Evolutionary conservation across 2,888 invertebrate genomes (phyloP).

Genomic region (Microchrysa polita): DNA sequence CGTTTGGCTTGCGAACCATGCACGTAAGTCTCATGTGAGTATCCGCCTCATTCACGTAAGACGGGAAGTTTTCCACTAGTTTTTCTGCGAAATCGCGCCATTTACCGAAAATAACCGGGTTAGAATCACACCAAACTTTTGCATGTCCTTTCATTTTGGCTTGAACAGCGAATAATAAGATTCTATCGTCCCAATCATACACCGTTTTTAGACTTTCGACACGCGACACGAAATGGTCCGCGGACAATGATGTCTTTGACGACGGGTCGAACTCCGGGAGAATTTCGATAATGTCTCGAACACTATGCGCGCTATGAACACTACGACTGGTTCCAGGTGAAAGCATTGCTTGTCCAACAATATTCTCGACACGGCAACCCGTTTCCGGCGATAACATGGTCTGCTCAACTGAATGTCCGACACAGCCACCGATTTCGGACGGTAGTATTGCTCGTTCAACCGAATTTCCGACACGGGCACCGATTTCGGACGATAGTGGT

Average conservation of each 20-base stretch:
- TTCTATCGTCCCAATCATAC: constrained; percentile 15
- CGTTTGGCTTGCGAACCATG: neutral
- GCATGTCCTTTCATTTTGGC: constrained; percentile 21
- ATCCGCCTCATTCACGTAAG: constrained; percentile 4
- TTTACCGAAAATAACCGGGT: neutral
- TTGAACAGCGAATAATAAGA: constrained; percentile 5
- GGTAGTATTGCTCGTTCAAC: too few species aligned
- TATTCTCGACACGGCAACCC: too few species aligned
- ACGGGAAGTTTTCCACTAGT: neutral
- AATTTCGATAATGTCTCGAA: constrained; percentile 8
- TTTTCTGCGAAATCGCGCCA: neutral
- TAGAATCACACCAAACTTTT: constrained; percentile 14
- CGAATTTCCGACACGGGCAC: too few species aligned
- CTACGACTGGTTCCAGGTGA: neutral
- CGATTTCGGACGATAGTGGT: too few species aligned
- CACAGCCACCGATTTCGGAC: too few species aligned
- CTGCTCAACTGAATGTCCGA: too few species aligned
- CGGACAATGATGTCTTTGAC: neutral
- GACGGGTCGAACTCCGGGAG: constrained; percentile 22
- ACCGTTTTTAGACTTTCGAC: neutral
- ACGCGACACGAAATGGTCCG: constrained; percentile 4
- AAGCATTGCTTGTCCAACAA: too few species aligned
- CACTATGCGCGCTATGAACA: too few species aligned
- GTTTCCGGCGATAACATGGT: too few species aligned
- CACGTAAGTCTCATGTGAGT: neutral